Evolutionary conservation across 1,140 invertebrate genomes (phyloP).

Genomic region (Asobara japonica): DNA sequence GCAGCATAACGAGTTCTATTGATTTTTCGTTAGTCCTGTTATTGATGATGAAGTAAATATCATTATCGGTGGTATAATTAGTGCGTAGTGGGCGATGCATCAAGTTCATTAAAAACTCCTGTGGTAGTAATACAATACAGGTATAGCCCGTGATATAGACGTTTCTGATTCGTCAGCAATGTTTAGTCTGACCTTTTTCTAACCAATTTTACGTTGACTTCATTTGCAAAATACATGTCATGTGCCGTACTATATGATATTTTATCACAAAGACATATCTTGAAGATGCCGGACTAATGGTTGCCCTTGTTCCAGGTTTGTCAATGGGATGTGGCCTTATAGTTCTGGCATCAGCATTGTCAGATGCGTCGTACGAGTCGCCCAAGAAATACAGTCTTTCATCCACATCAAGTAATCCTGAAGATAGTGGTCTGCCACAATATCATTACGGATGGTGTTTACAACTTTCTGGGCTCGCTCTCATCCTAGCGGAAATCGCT

Average conservation of each 20-base stretch:
- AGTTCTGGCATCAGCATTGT: slow-evolving; percentile 72
- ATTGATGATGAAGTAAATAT: not conserved
- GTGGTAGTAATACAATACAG: not conserved
- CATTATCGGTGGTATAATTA: not conserved
- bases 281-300: not conserved
- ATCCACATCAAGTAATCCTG: slow-evolving; percentile 55
- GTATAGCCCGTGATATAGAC: not conserved
- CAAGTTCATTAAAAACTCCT: not conserved
- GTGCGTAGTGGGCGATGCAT: not conserved
- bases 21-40: not conserved
- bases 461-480: slow-evolving; percentile 72
- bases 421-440: slow-evolving; percentile 64
- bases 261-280: no score
- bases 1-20: not conserved
- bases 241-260: no score
- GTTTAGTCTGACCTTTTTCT: not conserved
- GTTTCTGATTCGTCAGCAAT: not conserved
- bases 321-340: slow-evolving; percentile 73
- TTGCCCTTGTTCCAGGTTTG: slow-evolving; percentile 68
- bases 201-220: no score
- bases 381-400: slow-evolving; percentile 59
- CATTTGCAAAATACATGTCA: no score
- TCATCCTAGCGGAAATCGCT: slow-evolving; percentile 75
- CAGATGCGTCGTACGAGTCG: slow-evolving; percentile 70
- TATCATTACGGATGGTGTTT: slow-evolving; percentile 80